Conservation (phyloP, 2,113 vertebrate genomes). For the Forbesichthys papilliferus region DNA sequence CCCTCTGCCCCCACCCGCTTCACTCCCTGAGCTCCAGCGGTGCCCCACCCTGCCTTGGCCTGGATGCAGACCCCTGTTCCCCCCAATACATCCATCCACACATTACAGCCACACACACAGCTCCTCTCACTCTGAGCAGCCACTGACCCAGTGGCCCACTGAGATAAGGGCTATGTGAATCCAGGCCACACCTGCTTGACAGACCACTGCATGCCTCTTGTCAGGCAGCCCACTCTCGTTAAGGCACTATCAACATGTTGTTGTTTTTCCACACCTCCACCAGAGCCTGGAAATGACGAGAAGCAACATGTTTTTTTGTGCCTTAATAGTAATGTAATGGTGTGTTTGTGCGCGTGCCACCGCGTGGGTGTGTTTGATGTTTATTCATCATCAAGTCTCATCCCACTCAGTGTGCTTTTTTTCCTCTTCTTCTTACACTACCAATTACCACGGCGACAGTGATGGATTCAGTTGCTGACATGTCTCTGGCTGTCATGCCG, state of each 20-base stretch:
- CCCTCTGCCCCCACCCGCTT: background rate
- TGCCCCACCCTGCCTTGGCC: constrained; percentile 8
- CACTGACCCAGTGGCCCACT: constrained; percentile 49
- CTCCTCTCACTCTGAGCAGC: constrained; percentile 29
- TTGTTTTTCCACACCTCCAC: too few species aligned
- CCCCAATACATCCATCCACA: constrained; percentile 36
- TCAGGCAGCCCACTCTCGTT: constrained; percentile 1
- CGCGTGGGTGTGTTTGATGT: constrained; percentile 26
- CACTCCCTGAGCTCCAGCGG: constrained; percentile 20
- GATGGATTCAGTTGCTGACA: constrained; percentile 70
- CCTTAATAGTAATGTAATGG: constrained; percentile 3
- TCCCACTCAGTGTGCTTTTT: constrained; percentile 24
- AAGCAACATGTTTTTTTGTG: background rate
- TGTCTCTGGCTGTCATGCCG: constrained; percentile 51
- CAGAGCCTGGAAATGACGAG: too few species aligned
- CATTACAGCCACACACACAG: constrained; percentile 28
- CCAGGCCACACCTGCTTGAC: constrained; percentile 62
- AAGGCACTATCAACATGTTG: background rate
- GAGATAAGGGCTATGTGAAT: constrained; percentile 48
- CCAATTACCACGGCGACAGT: constrained; percentile 31
- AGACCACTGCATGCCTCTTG: constrained; percentile 40
- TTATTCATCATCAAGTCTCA: constrained; percentile 27
- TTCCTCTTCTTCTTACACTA: constrained; percentile 29
- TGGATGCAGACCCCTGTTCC: constrained; percentile 28
- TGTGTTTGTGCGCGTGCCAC: constrained; percentile 2